A percentile compares a stretch with the other conserved stretches of the same genome.
These are phyloP conservation scores for Grus americana DNA, from an alignment of 2,113 vertebrate species.

Conservation along the genomic window DNA sequence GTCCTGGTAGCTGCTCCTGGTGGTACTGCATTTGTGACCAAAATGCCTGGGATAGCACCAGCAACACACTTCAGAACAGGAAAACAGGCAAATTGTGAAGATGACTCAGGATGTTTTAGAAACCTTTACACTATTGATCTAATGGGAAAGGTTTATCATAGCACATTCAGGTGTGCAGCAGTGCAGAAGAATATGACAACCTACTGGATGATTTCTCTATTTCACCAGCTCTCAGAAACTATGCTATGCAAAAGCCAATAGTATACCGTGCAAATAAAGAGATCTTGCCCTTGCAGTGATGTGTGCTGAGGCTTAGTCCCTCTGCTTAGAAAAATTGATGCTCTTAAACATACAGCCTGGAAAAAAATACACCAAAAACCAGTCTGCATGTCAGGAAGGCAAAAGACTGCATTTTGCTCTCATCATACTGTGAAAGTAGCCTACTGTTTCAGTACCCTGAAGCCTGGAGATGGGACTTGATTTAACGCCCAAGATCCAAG, in stretches of 20 bases:
- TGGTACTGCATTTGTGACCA: background rate
- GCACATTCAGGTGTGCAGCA: background rate
- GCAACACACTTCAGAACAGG: background rate
- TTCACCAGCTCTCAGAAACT: background rate
- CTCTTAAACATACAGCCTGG: background rate
- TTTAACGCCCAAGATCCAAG: background rate
- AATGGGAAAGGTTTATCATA: background rate
- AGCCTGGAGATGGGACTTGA: background rate
- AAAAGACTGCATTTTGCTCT: background rate
- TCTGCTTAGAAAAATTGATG: background rate
- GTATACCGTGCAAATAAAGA: background rate
- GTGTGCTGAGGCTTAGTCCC: background rate
- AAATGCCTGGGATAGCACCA: background rate
- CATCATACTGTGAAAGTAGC: background rate
- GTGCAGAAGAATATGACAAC: slow-evolving; percentile 18
- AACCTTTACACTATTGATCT: background rate
- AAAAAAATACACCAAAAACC: background rate
- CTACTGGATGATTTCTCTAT: background rate
- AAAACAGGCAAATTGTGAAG: background rate
- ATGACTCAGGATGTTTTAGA: background rate
- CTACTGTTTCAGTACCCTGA: background rate
- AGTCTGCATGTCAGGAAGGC: background rate
- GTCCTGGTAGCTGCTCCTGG: background rate
- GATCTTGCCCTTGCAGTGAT: background rate
- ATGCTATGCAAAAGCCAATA: background rate